Evolutionary conservation across 2,888 invertebrate genomes (phyloP).

Genomic region (Temnothorax unifasciatus): DNA sequence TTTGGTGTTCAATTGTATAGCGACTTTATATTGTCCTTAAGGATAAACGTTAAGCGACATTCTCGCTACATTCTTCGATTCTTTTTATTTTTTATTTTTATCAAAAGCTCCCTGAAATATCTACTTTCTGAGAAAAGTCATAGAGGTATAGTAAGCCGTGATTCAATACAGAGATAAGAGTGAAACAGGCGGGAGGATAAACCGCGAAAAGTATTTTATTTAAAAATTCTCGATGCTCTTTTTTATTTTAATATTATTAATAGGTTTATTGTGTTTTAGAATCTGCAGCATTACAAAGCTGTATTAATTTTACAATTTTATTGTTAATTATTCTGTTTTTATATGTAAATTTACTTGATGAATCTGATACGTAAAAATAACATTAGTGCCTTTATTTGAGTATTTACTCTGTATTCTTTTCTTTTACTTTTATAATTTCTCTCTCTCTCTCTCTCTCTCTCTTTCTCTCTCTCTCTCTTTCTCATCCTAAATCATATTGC

Average conservation of each 20-base stretch:
- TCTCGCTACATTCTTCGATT: conserved; percentile 17
- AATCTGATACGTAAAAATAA: conserved; percentile 4
- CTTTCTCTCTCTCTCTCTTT: background rate
- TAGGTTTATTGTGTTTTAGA: background rate
- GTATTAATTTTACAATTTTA: background rate
- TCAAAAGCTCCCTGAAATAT: background rate
- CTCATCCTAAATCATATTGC: conserved; percentile 6
- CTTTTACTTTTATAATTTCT: conserved; percentile 5
- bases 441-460: background rate
- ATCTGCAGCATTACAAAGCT: background rate
- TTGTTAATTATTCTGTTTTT: background rate
- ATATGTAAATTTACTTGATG: background rate
- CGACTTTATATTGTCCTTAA: conserved; percentile 58
- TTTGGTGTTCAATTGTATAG: conserved; percentile 47
- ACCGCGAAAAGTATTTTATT: background rate
- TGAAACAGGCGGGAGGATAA: background rate
- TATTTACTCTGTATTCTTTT: background rate
- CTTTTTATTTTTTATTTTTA: background rate
- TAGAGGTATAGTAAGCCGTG: background rate
- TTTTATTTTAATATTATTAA: background rate
- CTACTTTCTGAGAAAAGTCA: background rate
- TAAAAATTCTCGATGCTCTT: background rate
- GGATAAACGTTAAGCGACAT: conserved; percentile 6
- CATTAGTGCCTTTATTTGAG: background rate
- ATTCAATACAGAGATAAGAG: background rate